Conservation (phyloP, 2,888 invertebrate species). For the Microctonus aethiopoides region DNA sequence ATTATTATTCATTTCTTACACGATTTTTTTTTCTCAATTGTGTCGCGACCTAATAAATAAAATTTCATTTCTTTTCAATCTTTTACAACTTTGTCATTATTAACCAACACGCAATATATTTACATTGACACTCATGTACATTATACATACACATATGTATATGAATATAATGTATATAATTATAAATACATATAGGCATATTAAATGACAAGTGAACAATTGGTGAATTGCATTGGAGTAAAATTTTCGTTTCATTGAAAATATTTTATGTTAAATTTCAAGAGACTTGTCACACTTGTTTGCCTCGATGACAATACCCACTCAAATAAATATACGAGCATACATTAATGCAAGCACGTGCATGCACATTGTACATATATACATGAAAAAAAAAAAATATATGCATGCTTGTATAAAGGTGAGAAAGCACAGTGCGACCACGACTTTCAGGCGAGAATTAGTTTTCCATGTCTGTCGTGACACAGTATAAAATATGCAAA, state of each 20-base stretch:
- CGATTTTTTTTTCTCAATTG: background rate
- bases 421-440: slow-evolving; percentile 23
- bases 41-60: background rate
- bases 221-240: slow-evolving; percentile 11
- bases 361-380: background rate
- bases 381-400: background rate
- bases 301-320: slow-evolving; percentile 14
- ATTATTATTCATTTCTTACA: background rate
- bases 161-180: background rate
- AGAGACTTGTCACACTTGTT: slow-evolving; percentile 11
- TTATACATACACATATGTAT: background rate
- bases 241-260: slow-evolving; percentile 22
- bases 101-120: background rate
- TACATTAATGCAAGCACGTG: background rate
- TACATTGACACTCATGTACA: too few relatives aligned
- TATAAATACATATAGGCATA: too few relatives aligned
- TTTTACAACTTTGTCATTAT: background rate
- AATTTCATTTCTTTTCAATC: background rate
- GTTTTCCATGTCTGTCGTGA: slow-evolving; percentile 62
- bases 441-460: slow-evolving; percentile 58
- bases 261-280: slow-evolving; percentile 10
- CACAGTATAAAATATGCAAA: slow-evolving; percentile 58
- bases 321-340: background rate
- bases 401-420: slow-evolving; percentile 5
- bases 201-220: slow-evolving; percentile 15